Base-by-base conservation (phyloP, 1,140 invertebrate genomes). In the Brachionus paranguensis region DNA sequence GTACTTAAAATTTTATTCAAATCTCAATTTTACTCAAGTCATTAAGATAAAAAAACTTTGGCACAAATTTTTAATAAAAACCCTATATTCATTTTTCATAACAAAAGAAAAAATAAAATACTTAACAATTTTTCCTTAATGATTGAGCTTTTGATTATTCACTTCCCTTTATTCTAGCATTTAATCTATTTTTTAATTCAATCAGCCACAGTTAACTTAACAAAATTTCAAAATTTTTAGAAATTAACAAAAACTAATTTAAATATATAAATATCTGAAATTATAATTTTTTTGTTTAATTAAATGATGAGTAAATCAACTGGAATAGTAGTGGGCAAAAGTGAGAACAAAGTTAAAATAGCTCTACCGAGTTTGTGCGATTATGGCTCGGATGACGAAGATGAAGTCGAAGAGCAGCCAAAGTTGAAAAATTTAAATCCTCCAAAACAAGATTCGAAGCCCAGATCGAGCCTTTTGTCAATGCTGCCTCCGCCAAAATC, bases 401-500 rank as follows among this genome's bases (percentile, higher is more conserved):
- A 79, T 27, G 37, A 68, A 29, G 74, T 79, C 0, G 76, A 29
- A 29, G 55, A 79, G 14, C 45, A 45, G 1, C 47, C 47, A 55
- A 72, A 72, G 10, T 17, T 79, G 17, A 79, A 79, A 64, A 79
- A 79, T 20, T 27, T 79, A 10, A 79, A 79, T 53, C 76, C 76
- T 7, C 8, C 45, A 6, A 72, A 72, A 43, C n/a, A 72, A 41
- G 68, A 72, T 14, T 24, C n/a, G 2, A 72, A 37, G 12, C 65
- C 33, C 20, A 79, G 78, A 79, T 79, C 78, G 11, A 27, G 78
- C 33, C 29, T 81, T 45, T 41, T 81, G 5, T 45, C 33, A 10
- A 29, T 81, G 12, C 53, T 81, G 17, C 78, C 78, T n/a, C 37
- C 78, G 53, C 78, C 78, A 41, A 81, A 81, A 47, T 60, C 78